These are phyloP conservation scores for Felis chaus DNA, from an alignment of 2,113 vertebrate species.

Conservation along the genomic window DNA sequence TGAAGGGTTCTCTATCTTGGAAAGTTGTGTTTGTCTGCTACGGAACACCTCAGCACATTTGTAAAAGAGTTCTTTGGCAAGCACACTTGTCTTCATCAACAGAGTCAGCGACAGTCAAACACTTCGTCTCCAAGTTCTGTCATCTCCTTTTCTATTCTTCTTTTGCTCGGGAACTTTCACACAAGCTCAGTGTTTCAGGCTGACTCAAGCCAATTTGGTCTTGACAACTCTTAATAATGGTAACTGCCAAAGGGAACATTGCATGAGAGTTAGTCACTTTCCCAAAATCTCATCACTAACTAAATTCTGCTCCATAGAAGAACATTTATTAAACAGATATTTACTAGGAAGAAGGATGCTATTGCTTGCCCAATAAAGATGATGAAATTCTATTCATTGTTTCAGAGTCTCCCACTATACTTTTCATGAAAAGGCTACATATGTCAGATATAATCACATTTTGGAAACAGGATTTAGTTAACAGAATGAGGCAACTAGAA, in stretches of 20 bases:
- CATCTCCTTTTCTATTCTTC: not conserved
- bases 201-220: not conserved
- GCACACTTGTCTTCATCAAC: slow-evolving; percentile 64
- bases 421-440: not conserved
- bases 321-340: not conserved
- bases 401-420: not conserved
- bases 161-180: not conserved
- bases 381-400: not conserved
- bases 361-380: not conserved
- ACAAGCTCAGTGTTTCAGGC: not conserved
- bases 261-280: not conserved
- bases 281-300: not conserved
- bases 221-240: not conserved
- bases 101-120: not conserved
- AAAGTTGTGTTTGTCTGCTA: slow-evolving; percentile 20
- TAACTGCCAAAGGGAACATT: not conserved
- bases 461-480: not conserved
- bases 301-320: not conserved
- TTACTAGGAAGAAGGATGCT: not conserved
- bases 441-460: not conserved
- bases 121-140: not conserved
- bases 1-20: slow-evolving; percentile 36
- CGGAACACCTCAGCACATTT: slow-evolving; percentile 49
- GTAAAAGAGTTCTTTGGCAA: slow-evolving; percentile 35
- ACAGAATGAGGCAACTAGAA: not conserved